Evolutionary conservation across 92 coral and sea anemone species (phyloP).

Genomic region (Parazoanthus swiftii): DNA sequence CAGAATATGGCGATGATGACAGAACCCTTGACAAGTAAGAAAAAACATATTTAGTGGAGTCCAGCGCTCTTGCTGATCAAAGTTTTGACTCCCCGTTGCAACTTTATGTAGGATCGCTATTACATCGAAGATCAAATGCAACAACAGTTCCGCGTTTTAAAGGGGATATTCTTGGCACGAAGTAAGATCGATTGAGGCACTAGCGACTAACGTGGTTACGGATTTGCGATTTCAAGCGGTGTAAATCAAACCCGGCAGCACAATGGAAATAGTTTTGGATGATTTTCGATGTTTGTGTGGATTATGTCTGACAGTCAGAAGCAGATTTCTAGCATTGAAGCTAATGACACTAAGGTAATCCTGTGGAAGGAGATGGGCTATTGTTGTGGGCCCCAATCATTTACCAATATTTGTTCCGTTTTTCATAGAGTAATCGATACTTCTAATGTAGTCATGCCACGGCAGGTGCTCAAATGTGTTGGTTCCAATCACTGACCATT

Average conservation of each 20-base stretch:
- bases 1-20: slow-evolving; percentile 93
- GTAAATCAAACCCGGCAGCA: too few species aligned
- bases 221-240: too few species aligned
- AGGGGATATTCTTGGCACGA: too few species aligned
- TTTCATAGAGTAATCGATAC: slow-evolving; percentile 77
- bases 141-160: too few species aligned
- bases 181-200: too few species aligned
- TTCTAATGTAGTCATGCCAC: slow-evolving; percentile 64
- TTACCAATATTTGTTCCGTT: not conserved
- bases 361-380: too few species aligned
- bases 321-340: not conserved
- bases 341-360: not conserved
- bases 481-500: slow-evolving; percentile 65
- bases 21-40: slow-evolving; percentile 96
- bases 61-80: not conserved
- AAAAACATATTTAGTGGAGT: not conserved
- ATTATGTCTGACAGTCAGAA: too few species aligned
- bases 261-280: too few species aligned
- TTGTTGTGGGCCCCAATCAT: not conserved
- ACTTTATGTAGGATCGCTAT: too few species aligned
- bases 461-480: slow-evolving; percentile 95
- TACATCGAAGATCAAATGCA: too few species aligned
- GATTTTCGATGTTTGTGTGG: too few species aligned
- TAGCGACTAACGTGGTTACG: too few species aligned
- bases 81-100: not conserved